Base-by-base conservation (phyloP, 2,113 vertebrate genomes). In the Hylia prasina region DNA sequence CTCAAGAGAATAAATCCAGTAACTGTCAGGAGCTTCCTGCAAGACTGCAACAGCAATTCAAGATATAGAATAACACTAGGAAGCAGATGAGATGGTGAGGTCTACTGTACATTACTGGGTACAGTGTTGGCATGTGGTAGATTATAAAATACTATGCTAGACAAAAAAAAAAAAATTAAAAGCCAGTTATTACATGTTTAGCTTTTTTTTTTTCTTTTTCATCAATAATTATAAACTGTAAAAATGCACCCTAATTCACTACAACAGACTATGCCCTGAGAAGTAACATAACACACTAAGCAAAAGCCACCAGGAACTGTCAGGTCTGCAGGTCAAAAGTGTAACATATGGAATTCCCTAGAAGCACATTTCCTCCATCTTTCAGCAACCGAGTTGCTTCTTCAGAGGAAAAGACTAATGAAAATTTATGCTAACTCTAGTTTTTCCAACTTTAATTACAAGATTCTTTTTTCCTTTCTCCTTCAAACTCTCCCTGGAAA, bases 261-360 rank as follows among this genome's bases (percentile, higher is more conserved):
- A 96, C 53, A 81, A 92, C 94, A 85, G 79, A 94, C 86, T 98
- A 97, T 35, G 95, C 97, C 97, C 98, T 98, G 98, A 98, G 98
- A 97, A 98, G 75, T 95, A 97, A 87, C 33, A 89, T 66, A 95
- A 93, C 23, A 90, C n/a, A 88, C 80, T 92, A 94, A 92, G 77
- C 73, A 90, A 93, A 94, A 93, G 91, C 79, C 80, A 81, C 69
- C 92, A 90, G 78, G 58, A 97, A 91, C 80, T 69, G 44, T 93
- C 90, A 96, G 87, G 80, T 89, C 91, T 93, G 64, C 76, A 92
- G 35, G 42, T 87, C 50, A 70, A 95, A 97, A 96, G 89, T 78
- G 70, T 83, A 84, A 92, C 78, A 93, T 31, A 94, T 53, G 33
- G 69, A 95, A 96, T 83, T 96, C 95, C 48, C 91, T 96, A 87